Conservation (phyloP, 2,797 vertebrate genomes). For the Gila robusta region DNA sequence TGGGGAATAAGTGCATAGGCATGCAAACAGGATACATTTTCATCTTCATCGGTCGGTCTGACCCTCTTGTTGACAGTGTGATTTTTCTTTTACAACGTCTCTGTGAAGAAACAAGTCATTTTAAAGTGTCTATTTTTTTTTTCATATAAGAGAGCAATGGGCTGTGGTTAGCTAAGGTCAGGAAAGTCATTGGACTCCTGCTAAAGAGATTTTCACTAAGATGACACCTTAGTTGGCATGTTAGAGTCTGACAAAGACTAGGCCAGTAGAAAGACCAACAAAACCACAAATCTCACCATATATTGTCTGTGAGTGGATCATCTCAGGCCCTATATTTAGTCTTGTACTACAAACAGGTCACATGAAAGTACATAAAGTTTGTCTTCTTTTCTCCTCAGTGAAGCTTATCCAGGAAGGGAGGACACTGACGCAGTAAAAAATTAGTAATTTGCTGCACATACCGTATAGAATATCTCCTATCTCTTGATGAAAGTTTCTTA, state of each 20-base stretch:
- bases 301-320: background rate
- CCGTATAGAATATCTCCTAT: slow-evolving; percentile 14
- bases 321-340: background rate
- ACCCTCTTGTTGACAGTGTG: slow-evolving; percentile 23
- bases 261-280: background rate
- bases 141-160: background rate
- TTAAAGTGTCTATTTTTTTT: background rate
- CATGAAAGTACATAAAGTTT: background rate
- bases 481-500: slow-evolving; percentile 35
- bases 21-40: slow-evolving; percentile 10
- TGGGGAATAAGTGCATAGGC: slow-evolving; percentile 18
- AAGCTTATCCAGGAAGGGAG: slow-evolving; percentile 8
- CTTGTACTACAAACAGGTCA: slow-evolving; percentile 1
- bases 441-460: slow-evolving; percentile 26
- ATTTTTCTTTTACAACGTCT: slow-evolving; percentile 12
- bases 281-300: background rate
- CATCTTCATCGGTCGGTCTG: background rate
- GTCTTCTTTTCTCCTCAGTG: background rate
- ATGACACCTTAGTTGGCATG: background rate
- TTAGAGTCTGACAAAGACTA: background rate
- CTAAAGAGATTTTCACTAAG: background rate
- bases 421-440: background rate
- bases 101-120: slow-evolving; percentile 14
- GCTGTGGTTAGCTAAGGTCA: background rate
- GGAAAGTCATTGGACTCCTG: slow-evolving; percentile 2